Percentiles rank a stretch among this genome's conserved stretches.
Evolutionary conservation across 2,113 vertebrate genomes (phyloP).

Genomic region (Hippocampus zosterae): DNA sequence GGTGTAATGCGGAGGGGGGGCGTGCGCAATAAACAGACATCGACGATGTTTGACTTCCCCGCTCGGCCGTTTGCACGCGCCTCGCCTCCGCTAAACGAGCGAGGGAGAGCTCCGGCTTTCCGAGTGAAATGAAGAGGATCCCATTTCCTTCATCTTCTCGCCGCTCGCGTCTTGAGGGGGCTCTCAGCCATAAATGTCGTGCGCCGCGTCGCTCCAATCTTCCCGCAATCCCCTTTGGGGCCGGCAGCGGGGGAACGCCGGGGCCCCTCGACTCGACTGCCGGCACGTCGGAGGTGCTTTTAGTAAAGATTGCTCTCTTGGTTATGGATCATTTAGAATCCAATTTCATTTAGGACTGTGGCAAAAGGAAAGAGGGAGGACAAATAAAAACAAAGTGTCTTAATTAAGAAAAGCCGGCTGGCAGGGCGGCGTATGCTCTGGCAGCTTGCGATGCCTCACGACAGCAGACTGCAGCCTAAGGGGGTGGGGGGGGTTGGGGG

Average conservation of each 20-base stretch:
- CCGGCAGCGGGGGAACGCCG: conserved; percentile 48
- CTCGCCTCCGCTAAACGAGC: conserved; percentile 31
- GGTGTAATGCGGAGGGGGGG: conserved; percentile 4
- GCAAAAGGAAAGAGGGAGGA: conserved; percentile 34
- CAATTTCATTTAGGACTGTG: conserved; percentile 69
- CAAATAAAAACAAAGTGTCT: conserved; percentile 73
- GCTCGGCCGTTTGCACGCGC: conserved; percentile 30
- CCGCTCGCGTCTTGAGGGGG: conserved; percentile 42
- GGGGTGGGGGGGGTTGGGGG: too few relatives aligned
- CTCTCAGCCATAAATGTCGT: conserved; percentile 54
- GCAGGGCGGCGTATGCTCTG: conserved; percentile 49
- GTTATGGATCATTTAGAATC: conserved; percentile 80
- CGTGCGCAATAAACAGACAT: conserved; percentile 31
- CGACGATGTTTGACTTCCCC: conserved; percentile 24
- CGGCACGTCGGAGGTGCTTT: conserved; percentile 60
- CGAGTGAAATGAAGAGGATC: conserved; percentile 46
- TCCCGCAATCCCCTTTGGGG: conserved; percentile 53
- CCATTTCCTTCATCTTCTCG: conserved; percentile 49
- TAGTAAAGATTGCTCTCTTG: conserved; percentile 68
- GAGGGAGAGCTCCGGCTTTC: conserved; percentile 23
- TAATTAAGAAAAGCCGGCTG: conserved; percentile 69
- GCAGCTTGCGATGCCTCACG: conserved; percentile 27
- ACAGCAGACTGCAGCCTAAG: conserved; percentile 13
- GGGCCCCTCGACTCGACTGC: conserved; percentile 55
- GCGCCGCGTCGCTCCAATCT: conserved; percentile 57